These are phyloP conservation scores for Cottus gobio DNA, from an alignment of 2,113 vertebrate species.

Conservation along the genomic window DNA sequence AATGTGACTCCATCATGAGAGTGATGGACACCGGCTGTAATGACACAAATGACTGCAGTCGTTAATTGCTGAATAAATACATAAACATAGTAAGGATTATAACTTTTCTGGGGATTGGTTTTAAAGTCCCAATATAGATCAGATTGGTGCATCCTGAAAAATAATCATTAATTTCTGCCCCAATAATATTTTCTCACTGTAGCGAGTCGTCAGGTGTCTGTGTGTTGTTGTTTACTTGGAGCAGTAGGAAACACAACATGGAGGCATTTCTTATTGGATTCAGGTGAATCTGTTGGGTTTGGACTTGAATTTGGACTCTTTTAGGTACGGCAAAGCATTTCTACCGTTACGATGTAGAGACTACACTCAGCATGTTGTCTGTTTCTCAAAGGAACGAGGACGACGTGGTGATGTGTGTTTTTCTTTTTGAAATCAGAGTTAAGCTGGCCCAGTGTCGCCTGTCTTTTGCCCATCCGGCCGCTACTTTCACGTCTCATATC, in stretches of 20 bases:
- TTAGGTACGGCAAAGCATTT: conserved; percentile 16
- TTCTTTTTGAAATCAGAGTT: neutral
- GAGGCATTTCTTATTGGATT: conserved; percentile 16
- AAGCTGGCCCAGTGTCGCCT: conserved; percentile 5
- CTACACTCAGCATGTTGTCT: conserved; percentile 7
- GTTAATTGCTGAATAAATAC: neutral
- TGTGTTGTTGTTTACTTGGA: neutral
- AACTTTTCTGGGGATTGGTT: too few relatives aligned
- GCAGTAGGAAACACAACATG: neutral
- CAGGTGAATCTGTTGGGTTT: neutral
- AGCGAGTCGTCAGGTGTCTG: neutral
- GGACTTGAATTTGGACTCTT: conserved; percentile 20
- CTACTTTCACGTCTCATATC: neutral
- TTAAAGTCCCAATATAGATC: neutral
- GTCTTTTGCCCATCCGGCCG: neutral
- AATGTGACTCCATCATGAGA: neutral
- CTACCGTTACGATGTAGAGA: conserved; percentile 20
- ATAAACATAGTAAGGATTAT: neutral
- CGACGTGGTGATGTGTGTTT: neutral
- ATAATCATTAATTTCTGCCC: neutral
- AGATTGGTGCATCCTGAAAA: too few relatives aligned
- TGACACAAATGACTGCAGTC: neutral
- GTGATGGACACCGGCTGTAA: neutral
- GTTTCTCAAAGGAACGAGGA: conserved; percentile 15
- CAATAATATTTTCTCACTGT: neutral